Base-by-base conservation (phyloP, 1,140 invertebrate species). In the Sogatella furcifera region DNA sequence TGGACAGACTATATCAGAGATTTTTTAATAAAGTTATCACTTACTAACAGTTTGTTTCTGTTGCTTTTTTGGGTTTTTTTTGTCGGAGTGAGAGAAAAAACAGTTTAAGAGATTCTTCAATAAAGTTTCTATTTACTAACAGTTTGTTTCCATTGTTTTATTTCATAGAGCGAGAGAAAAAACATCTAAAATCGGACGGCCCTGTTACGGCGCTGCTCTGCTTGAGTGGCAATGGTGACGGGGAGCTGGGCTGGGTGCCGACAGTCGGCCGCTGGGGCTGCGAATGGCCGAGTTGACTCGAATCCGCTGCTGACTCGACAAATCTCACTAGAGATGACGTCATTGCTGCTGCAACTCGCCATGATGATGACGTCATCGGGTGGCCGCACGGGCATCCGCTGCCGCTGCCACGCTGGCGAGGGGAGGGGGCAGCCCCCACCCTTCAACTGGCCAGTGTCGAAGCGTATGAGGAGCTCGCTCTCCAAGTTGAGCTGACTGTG, bases 241-340 rank as follows among this genome's bases (percentile, higher is more conserved):
- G 77, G 73, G 81, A 82, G 73, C 75, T 76, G 77, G 77, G 80
- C 64, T 82, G 81, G 68, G 78, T 84, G 76, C 86, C 86, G 74
- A 81, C 83, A 38, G 86, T 89, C 70, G 86, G 86, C 70, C 84
- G 88, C 64, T 91, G 88, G 88, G 89, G 88, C 73, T 83, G 81
- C 73, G 89, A 92, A 75, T 92, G 89, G 89, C 89, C 89, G 77
- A 92, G 89, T 90, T 92, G 89, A 91, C 89, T 92, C 88, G 85
- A 74, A 75, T 56, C 31, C n/a, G n/a, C n/a, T 55, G 57, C 59
- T 34, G 43, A 28, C 31, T 22, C 19, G 17, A 31, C 31, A 31
- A n/a, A n/a, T n/a, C n/a, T n/a, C n/a, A n/a, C n/a, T n/a, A n/a
- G n/a, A n/a, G n/a, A n/a, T n/a, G n/a, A n/a, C n/a, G n/a, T n/a